Percentiles rank a stretch among this genome's conserved stretches.
Evolutionary conservation across 2,888 invertebrate genomes (phyloP).

Genomic region (Zygaena filipendulae): DNA sequence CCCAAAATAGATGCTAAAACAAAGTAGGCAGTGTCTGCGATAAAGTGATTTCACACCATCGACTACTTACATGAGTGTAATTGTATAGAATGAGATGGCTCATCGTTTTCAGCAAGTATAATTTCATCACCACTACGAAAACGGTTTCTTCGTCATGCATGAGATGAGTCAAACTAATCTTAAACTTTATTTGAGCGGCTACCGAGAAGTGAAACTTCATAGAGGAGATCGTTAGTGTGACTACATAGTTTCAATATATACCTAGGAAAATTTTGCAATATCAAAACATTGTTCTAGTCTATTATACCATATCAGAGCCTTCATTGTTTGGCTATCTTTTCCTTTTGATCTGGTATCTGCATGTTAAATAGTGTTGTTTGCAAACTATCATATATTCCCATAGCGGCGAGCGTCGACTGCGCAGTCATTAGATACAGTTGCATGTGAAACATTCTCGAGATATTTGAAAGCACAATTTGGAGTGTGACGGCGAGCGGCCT

Average conservation of each 20-base stretch:
- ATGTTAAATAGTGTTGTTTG: constrained; percentile 40
- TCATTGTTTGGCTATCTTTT: constrained; percentile 59
- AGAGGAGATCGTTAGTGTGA: too few species aligned
- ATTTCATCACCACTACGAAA: too few species aligned
- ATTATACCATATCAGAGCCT: constrained; percentile 48
- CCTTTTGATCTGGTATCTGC: constrained; percentile 47
- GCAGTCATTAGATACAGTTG: constrained; percentile 59
- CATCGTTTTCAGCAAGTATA: constrained; percentile 30
- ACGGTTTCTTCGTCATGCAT: constrained; percentile 44
- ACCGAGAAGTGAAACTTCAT: constrained; percentile 30
- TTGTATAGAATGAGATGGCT: constrained; percentile 28
- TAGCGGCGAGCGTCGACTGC: too few species aligned
- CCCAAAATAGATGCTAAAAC: too few species aligned
- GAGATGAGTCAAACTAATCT: constrained; percentile 46
- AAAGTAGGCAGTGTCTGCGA: too few species aligned
- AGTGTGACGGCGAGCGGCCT: constrained; percentile 29
- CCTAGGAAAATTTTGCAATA: constrained; percentile 30
- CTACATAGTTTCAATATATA: constrained; percentile 30
- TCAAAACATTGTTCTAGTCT: constrained; percentile 25
- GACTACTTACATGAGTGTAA: too few species aligned
- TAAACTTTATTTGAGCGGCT: constrained; percentile 32
- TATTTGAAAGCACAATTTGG: constrained; percentile 57
- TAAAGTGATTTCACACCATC: too few species aligned
- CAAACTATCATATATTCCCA: constrained; percentile 52
- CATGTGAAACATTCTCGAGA: constrained; percentile 47